phyloP scores from a whole-genome alignment of 2,888 invertebrate genomes.

The Loripinus fragilis region DNA sequence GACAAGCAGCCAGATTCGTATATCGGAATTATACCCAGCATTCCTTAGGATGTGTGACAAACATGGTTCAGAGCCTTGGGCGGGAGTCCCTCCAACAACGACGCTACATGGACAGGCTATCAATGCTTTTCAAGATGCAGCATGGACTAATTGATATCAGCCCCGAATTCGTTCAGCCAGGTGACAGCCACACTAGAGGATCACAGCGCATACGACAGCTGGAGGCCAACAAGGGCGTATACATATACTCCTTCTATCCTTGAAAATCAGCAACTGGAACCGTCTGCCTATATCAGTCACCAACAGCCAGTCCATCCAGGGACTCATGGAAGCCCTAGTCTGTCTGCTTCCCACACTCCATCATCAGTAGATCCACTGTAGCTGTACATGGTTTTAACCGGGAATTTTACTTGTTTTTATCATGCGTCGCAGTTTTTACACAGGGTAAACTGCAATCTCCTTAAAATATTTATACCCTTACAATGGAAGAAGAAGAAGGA shows the following conservation, averaged over 20 bases:
- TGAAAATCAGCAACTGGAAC: background rate
- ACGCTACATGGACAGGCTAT: background rate
- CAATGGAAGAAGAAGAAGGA: too few species aligned
- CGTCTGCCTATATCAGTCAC: background rate
- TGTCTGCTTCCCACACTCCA: background rate
- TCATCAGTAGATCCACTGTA: background rate
- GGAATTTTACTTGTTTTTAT: background rate
- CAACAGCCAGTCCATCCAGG: background rate
- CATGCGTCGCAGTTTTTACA: too few species aligned
- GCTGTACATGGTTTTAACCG: slow-evolving; percentile 7
- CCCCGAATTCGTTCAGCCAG: background rate
- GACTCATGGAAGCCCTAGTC: background rate
- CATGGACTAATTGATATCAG: background rate
- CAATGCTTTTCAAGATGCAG: background rate
- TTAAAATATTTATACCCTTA: too few species aligned
- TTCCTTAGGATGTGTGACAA: background rate
- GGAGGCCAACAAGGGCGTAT: too few species aligned
- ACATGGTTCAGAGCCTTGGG: too few species aligned
- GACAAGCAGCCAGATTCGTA: background rate
- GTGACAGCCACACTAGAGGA: slow-evolving; percentile 5
- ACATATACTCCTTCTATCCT: background rate
- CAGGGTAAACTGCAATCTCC: too few species aligned
- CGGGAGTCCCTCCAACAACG: background rate
- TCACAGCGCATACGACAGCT: background rate
- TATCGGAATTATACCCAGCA: background rate